Evolutionary conservation across 2,888 invertebrate genomes (phyloP), one percentile per base, ranked within the genome.

Genomic region (Lepidocyrtoides sp.): DNA sequence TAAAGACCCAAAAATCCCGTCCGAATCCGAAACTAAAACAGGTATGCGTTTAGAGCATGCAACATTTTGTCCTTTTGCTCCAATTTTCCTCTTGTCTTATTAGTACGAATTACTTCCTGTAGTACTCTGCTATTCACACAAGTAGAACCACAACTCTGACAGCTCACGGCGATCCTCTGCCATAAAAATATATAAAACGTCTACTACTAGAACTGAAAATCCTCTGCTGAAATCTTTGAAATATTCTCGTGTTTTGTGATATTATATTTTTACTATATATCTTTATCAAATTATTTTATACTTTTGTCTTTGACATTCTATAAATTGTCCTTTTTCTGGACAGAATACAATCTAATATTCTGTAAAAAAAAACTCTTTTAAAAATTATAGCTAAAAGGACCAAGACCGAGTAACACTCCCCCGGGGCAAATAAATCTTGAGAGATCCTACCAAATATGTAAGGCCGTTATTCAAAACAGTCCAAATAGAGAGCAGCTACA

Each of bases 371-470:
- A n/a, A n/a, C n/a, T 20, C 48, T 29, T 29, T 20, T 77, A n/a
- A 10, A 60, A 20, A 41, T n/a, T n/a, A n/a, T n/a, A 92, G 92
- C 72, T 91, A 2, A 92, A 92, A 69, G 29, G 41, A 7, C 84
- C 77, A 0, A 20, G 88, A 26, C 66, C 79, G 0, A 32, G 63
- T 14, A 97, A 97, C 95, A 97, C 98, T 91, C 98, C 98, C 0
- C 98, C 98, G 0, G 98, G 98, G 0, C 98, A 98, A 3, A 98
- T 99, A 48, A 99, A 99, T 95, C 96, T 99, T 85, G 98, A 99
- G 95, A 96, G 99, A 88, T 99, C 99, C 95, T 98, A 98, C 95
- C 98, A 99, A 96, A 99, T 99, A 94, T 96, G 96, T 94, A 96
- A 96, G 95, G 96, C 96, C 75, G 96, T 96, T n/a, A 98, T 99